These are phyloP conservation scores for Lysandra bellargus DNA, from an alignment of 2,888 invertebrate species.

Conservation along the genomic window DNA sequence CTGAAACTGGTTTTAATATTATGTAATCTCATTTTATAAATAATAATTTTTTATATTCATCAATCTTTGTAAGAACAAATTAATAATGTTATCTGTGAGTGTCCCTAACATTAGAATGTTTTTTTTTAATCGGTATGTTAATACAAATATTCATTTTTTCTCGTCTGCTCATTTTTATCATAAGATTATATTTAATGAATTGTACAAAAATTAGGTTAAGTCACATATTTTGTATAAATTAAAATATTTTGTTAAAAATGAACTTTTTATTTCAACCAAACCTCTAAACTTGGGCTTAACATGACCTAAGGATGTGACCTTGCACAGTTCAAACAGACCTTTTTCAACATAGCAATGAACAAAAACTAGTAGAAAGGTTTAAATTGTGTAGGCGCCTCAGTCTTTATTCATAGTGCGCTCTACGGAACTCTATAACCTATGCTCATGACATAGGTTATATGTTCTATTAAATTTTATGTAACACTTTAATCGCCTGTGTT, in stretches of 20 bases:
- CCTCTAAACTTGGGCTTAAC: neutral
- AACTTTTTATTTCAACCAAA: constrained; percentile 14
- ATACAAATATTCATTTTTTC: constrained; percentile 26
- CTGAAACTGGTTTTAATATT: neutral
- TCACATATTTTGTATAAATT: constrained; percentile 64
- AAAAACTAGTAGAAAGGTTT: neutral
- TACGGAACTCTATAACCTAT: too few species aligned
- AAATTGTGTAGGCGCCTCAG: neutral
- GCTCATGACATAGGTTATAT: too few species aligned
- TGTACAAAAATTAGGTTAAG: constrained; percentile 73
- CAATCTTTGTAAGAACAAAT: neutral
- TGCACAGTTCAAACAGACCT: neutral
- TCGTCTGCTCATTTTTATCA: constrained; percentile 30
- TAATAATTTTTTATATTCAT: neutral
- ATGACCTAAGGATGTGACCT: too few species aligned
- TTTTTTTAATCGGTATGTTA: neutral
- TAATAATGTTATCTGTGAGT: neutral
- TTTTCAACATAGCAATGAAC: neutral
- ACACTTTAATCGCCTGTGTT: too few species aligned
- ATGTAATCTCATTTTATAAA: neutral
- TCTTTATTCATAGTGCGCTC: neutral
- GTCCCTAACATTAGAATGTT: neutral
- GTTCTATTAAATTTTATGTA: too few species aligned
- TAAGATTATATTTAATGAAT: constrained; percentile 56
- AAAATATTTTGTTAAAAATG: constrained; percentile 65